These are phyloP conservation scores for Heliconius ethilla DNA, from an alignment of 2,888 invertebrate genomes.

Conservation along the genomic window DNA sequence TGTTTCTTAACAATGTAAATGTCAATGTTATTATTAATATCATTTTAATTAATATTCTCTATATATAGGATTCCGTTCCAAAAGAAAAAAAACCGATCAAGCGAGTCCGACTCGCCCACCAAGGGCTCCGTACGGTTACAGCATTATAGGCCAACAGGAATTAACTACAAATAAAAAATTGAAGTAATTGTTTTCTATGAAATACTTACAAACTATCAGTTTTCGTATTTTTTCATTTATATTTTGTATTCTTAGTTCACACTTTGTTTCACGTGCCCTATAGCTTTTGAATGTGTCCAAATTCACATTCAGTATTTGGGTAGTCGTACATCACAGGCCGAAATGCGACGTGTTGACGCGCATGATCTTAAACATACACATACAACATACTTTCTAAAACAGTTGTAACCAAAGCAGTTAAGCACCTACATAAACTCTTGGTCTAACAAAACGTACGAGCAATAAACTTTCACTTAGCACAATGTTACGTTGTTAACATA, in stretches of 20 bases:
- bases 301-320: too few species aligned
- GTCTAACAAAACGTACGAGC: constrained; percentile 4
- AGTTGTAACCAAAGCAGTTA: background rate
- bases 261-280: too few species aligned
- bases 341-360: constrained; percentile 54
- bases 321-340: constrained; percentile 50
- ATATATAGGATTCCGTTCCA: background rate
- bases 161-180: too few species aligned
- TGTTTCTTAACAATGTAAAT: background rate
- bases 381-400: constrained; percentile 34
- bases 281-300: too few species aligned
- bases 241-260: too few species aligned
- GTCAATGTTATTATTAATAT: background rate
- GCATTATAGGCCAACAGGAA: too few species aligned
- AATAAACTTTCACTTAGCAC: constrained; percentile 3
- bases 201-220: too few species aligned
- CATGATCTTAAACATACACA: too few species aligned
- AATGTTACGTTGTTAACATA: background rate
- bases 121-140: too few species aligned
- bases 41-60: background rate
- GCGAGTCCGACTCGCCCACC: too few species aligned
- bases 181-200: too few species aligned
- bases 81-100: background rate
- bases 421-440: background rate
- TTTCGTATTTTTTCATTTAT: too few species aligned